Evolutionary conservation across 2,113 vertebrate genomes (phyloP), one percentile per base, ranked within the genome.

Genomic region (Nyctibius bracteatus): DNA sequence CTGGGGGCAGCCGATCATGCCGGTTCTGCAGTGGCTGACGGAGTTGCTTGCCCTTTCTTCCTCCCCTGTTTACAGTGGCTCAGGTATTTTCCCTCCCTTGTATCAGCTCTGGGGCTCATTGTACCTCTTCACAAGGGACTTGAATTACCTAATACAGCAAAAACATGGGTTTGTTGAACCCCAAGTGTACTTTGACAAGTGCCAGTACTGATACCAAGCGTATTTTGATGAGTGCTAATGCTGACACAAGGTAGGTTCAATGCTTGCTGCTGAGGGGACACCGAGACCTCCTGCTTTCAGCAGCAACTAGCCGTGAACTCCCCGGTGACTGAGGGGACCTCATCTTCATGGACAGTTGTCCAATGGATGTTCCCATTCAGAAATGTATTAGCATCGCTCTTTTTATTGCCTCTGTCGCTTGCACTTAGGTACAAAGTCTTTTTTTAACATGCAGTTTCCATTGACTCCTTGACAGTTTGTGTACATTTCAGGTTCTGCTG

Each of bases 1-100:
- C 11, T 33, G 19, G 27, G 35, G 25, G 22, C 41, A 44, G 16
- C 27, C 61, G n/a, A 8, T 92, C 18, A 46, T 0, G 0, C 30
- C 8, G 18, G 8, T 66, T 70, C 70, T 85, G 39, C 31, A 54
- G 55, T 24, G 18, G 12, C 65, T 17, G 6, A 51, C 31, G 52
- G 23, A 72, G 10, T 25, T n/a, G 7, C 19, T 47, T 41, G 8
- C 23, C 46, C n/a, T 84, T 70, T 54, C 70, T 90, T 89, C 19
- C 54, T 86, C 7, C 33, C 4, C 9, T 70, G 3, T 10, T 88
- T 44, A 33, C 23, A 72, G 6, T 35, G 91, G 44, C 30, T 80
- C 27, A 58, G 59, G 21, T 79, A 21, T 20, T 30, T 77, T 83
- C 58, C 21, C 20, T 70, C 41, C 41, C 37, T 68, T 84, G 17